These are phyloP conservation scores for Tragelaphus strepsiceros DNA, from an alignment of 2,113 vertebrate species.

Conservation along the genomic window DNA sequence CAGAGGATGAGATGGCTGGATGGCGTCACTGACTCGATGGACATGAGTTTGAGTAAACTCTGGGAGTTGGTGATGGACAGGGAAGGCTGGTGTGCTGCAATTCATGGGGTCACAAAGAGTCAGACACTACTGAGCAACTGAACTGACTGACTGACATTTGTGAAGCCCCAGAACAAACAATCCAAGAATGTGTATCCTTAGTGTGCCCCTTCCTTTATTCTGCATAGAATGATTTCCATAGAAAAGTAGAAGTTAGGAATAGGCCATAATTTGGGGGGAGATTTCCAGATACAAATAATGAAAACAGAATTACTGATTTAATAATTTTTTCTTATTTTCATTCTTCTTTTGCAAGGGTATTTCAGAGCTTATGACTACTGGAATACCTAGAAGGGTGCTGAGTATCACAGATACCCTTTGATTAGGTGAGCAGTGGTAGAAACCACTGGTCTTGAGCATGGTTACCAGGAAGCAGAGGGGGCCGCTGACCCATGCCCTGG, in stretches of 20 bases:
- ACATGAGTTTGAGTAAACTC: too few relatives aligned
- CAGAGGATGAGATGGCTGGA: too few relatives aligned
- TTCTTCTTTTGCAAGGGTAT: not conserved
- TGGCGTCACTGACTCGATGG: fast-evolving
- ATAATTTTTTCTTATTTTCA: not conserved
- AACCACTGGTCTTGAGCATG: not conserved
- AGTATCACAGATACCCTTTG: not conserved
- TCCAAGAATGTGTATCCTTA: not conserved
- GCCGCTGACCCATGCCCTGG: not conserved
- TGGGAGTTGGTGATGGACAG: too few relatives aligned
- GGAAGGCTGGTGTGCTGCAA: too few relatives aligned
- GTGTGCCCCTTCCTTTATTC: not conserved
- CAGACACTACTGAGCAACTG: too few relatives aligned
- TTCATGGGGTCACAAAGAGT: too few relatives aligned
- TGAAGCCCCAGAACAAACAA: not conserved
- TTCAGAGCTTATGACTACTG: not conserved
- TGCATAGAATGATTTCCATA: not conserved
- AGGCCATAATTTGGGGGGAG: not conserved
- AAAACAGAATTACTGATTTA: not conserved
- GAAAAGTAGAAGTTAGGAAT: not conserved
- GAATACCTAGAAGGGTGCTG: not conserved
- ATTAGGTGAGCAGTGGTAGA: not conserved
- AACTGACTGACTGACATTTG: not conserved
- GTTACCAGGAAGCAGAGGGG: not conserved
- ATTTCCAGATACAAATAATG: not conserved